A percentile compares a stretch with the other conserved stretches of the same genome.
Evolutionary conservation across 2,113 vertebrate species (phyloP).

Genomic region (Meleagris gallopavo): DNA sequence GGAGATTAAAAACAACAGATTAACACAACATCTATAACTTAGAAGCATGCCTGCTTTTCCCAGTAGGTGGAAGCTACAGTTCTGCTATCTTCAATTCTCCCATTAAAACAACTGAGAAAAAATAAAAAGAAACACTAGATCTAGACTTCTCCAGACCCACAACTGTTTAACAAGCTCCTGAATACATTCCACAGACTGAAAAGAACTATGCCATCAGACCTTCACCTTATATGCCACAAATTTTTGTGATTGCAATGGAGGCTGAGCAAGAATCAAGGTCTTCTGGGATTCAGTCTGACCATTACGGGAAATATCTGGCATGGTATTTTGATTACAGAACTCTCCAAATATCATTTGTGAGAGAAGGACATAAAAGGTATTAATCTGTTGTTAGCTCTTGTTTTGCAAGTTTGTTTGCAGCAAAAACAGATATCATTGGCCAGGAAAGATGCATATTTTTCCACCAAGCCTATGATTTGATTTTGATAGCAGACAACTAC

Average conservation of each 20-base stretch:
- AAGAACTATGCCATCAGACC: background rate
- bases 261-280: slow-evolving; percentile 14
- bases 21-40: background rate
- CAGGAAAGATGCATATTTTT: background rate
- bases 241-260: fast-evolving
- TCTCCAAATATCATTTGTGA: slow-evolving; percentile 11
- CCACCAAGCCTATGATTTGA: background rate
- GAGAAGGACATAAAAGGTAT: background rate
- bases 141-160: background rate
- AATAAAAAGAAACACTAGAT: background rate
- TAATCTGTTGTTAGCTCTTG: background rate
- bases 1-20: background rate
- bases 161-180: background rate
- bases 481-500: background rate
- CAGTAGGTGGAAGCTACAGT: background rate
- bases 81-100: background rate
- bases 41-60: background rate
- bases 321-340: slow-evolving; percentile 4
- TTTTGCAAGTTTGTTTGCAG: background rate
- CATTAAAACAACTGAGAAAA: background rate
- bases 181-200: background rate
- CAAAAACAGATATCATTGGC: background rate
- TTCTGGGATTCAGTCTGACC: background rate
- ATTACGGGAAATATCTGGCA: slow-evolving; percentile 47
- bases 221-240: background rate